Base-by-base conservation (phyloP, 2,888 invertebrate genomes). In the Hetaerina titia region DNA sequence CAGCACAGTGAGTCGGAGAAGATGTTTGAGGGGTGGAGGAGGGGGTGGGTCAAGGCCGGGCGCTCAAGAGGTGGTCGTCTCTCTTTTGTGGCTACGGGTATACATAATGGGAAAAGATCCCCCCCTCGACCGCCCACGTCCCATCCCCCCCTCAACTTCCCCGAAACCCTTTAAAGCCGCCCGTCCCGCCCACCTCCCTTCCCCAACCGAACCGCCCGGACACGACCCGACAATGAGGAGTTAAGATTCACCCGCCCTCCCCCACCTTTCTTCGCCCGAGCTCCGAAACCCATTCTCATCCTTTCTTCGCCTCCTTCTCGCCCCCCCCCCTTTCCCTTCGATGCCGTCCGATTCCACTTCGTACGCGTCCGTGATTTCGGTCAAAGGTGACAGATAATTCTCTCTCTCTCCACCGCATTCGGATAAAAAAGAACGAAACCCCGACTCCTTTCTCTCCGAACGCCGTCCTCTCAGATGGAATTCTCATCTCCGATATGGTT, bases 321-420 rank as follows among this genome's bases (percentile, higher is more conserved):
- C 25, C 81, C 31, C 7, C n/a, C 22, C 4, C 69, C n/a, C 4
- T 22, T 4, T 45, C 81, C 1, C 81, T 31, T 9, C 81, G 31
- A 81, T 31, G 13, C 31, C 13, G 81, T 31, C 81, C 31, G 81
- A 81, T 31, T 31, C 81, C 81, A 31, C 5, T 13, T 81, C 31
- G 81, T 81, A 81, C 81, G 81, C 81, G 81, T 31, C 81, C 81
- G 31, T 81, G 81, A 81, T 81, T 81, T 81, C 81, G 81, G 81
- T 81, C 81, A 81, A 81, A 81, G 81, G 81, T 81, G 81, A 81
- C 13, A 9, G 81, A 81, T 81, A 81, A 81, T 81, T 81, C 31
- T 60, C 11, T 15, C 60, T n/a, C 69, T n/a, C 69, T 31, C n/a
- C 81, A 81, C 81, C 11, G 81, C 8, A 31, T 81, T 81, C 81